Evolutionary conservation across 2,113 vertebrate genomes (phyloP), one percentile per base, ranked within the genome.

Genomic region (Pimephales promelas): DNA sequence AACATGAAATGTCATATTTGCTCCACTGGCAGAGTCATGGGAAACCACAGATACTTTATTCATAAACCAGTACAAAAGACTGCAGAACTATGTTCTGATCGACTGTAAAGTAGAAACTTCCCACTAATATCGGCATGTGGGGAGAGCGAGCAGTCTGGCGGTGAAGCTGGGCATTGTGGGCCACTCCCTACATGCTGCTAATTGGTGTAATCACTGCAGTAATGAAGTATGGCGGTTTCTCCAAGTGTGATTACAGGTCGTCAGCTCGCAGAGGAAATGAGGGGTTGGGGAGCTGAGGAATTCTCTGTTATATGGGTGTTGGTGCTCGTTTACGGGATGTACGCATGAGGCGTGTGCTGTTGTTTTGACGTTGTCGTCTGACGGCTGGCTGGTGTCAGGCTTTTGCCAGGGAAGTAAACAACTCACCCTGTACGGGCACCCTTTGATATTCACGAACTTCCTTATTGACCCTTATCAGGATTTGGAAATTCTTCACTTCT

Each of bases 291-390:
- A 88, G 75, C 52, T 62, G 54, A 70, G 85, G 85, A 87, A 88
- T 88, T 89, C 81, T 87, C 85, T 86, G 82, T 86, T 88, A 88
- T 87, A 87, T 89, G 85, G 82, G 88, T 88, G 86, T 87, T 90
- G 83, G 81, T 85, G 85, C 84, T 83, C 54, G 87, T 94, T 94
- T 92, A 94, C 90, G 85, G 92, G 93, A 94, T 92, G 93, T 92
- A 92, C 90, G 90, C 92, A 91, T 89, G 52, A 85, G 87, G 87
- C 86, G 82, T 85, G 83, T 86, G 90, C 92, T 93, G 89, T 93
- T 92, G 94, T 94, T 94, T 93, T 92, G 93, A 90, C 88, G 87
- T 90, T 91, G 92, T 34, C 90, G 92, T 92, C 82, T 83, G 86
- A 85, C 86, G 92, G 90, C 72, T 82, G 76, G 88, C 90, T 91